A percentile compares a stretch with the other conserved stretches of the same genome.
Evolutionary conservation across 2,113 vertebrate species (phyloP).

Genomic region (Bujurquina vittata): DNA sequence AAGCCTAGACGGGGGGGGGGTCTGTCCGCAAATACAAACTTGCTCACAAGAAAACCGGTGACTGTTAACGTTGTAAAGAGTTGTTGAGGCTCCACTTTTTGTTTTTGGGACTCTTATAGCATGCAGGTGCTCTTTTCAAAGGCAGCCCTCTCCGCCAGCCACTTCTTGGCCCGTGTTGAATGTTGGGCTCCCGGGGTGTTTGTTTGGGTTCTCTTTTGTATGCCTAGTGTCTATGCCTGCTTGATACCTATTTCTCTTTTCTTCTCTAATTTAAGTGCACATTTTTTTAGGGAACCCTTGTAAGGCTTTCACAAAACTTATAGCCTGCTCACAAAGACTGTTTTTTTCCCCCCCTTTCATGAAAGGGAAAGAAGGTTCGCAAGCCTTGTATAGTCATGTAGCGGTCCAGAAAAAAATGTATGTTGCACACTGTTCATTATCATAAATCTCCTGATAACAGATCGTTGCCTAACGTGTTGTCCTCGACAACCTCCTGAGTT

Average conservation of each 20-base stretch:
- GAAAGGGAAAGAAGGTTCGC: slow-evolving; percentile 1
- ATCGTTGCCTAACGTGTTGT: background rate
- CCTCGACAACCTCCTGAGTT: background rate
- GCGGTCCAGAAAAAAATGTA: background rate
- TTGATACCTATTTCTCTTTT: slow-evolving; percentile 60
- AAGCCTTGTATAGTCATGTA: slow-evolving; percentile 2
- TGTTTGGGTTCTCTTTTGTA: slow-evolving; percentile 70
- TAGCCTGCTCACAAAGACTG: slow-evolving; percentile 39
- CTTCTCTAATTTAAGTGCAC: slow-evolving; percentile 44
- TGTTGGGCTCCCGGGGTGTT: slow-evolving; percentile 66
- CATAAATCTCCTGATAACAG: slow-evolving; percentile 15
- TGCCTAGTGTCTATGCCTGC: slow-evolving; percentile 47
- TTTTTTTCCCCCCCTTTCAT: background rate
- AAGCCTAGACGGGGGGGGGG: slow-evolving; percentile 6
- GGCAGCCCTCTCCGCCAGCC: slow-evolving; percentile 48
- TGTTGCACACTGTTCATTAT: background rate
- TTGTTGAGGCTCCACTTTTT: slow-evolving; percentile 41
- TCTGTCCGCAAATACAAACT: slow-evolving; percentile 28
- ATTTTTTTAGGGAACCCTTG: slow-evolving; percentile 10
- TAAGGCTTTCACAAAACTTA: slow-evolving; percentile 30
- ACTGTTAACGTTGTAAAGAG: slow-evolving; percentile 57
- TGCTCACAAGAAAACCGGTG: slow-evolving; percentile 42
- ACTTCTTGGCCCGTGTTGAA: slow-evolving; percentile 69
- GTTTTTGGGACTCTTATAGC: slow-evolving; percentile 49
- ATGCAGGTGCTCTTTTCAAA: slow-evolving; percentile 80